Evolutionary conservation across 2,888 invertebrate genomes (phyloP).

Genomic region (Brachyopa scutellaris): DNA sequence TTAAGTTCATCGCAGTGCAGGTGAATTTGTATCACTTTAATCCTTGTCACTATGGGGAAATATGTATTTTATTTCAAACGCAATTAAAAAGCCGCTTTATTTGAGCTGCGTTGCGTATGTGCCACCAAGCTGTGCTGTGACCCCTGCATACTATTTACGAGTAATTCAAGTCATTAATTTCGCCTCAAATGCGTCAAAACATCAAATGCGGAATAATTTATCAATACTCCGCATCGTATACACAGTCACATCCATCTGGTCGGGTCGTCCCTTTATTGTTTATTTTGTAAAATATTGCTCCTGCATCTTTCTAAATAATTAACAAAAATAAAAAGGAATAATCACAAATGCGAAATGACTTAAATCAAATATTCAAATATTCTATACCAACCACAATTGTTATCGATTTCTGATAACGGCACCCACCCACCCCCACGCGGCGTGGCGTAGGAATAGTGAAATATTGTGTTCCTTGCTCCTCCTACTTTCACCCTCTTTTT

Average conservation of each 20-base stretch:
- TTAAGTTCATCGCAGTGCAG: no score
- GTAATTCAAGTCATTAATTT: slow-evolving; percentile 67
- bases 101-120: background rate
- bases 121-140: background rate
- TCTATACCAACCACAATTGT: slow-evolving; percentile 16
- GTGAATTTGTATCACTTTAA: no score
- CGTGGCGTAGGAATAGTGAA: no score
- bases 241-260: slow-evolving; percentile 11
- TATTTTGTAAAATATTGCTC: slow-evolving; percentile 52
- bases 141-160: slow-evolving; percentile 24
- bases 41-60: no score
- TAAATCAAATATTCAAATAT: slow-evolving; percentile 69
- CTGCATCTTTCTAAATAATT: slow-evolving; percentile 67
- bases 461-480: background rate
- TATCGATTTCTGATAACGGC: slow-evolving; percentile 61
- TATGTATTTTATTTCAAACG: slow-evolving; percentile 6
- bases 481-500: no score
- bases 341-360: slow-evolving; percentile 66
- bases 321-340: no score
- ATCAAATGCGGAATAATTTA: slow-evolving; percentile 65
- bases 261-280: slow-evolving; percentile 17
- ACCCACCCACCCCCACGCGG: background rate
- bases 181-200: slow-evolving; percentile 57
- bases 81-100: slow-evolving; percentile 2
- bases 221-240: slow-evolving; percentile 63